Evolutionary conservation across 2,113 vertebrate species (phyloP), one percentile per base, ranked within the genome.

Genomic region (Paramisgurnus dabryanus): DNA sequence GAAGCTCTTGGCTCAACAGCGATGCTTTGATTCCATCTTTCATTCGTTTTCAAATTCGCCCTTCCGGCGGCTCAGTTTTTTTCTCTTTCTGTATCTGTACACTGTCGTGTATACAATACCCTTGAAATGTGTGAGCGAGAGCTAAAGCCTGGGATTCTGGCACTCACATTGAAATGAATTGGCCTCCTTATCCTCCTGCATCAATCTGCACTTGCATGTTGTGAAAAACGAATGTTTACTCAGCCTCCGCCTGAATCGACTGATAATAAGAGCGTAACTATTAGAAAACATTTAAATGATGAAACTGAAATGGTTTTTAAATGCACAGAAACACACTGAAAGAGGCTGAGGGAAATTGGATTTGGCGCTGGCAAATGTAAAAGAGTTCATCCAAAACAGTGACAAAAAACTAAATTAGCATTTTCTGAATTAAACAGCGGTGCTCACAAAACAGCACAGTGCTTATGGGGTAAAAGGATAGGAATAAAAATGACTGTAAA

Each of bases 21-120:
- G 72, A 82, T 77, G 76, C 67, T 70, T 67, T 76, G 72, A 87
- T 89, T 86, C 77, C 50, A 79, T 73, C 81, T 74, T 87, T 84
- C 75, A 64, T 78, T 80, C 68, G 65, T 87, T 88, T 80, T 76
- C 58, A 80, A 85, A 82, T 22, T 15, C 55, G 13, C 15, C 15
- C 10, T 63, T 39, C 64, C 67, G 73, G 78, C 72, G 53, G 15
- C 50, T 78, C 57, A 74, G 60, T 69, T 74, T 69, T 18, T 75
- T 67, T 49, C 58, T 12, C 15, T 70, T 49, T 80, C 69, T 64
- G 40, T 45, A 83, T 65, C 69, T 70, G 74, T 49, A 74, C 65
- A 82, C 74, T 70, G 80, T 75, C 49, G 78, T 69, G 50, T 74
- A 34, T 34, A 34, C 22, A 53, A 63, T 45, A 71, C 80, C 66